Percentiles rank a stretch among this genome's conserved stretches.
Conservation (phyloP, 2,797 vertebrate species). For the Falco concolor region DNA sequence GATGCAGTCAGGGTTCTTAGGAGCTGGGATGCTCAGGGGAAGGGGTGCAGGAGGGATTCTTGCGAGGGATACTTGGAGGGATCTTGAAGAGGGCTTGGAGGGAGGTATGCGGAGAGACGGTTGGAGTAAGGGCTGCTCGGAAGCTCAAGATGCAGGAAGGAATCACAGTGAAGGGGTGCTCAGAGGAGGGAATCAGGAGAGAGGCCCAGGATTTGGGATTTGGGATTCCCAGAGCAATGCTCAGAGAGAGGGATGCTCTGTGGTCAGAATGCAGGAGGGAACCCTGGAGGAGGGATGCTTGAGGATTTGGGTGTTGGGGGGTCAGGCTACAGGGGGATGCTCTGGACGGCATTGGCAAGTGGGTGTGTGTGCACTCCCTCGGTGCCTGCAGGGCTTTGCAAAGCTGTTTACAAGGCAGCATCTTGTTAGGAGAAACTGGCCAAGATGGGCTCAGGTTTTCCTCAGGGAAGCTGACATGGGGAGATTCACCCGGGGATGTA, state of each 20-base stretch:
- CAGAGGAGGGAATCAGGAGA: not conserved
- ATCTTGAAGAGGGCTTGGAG: not conserved
- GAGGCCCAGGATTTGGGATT: not conserved
- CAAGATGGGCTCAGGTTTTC: not conserved
- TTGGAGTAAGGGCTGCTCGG: not conserved
- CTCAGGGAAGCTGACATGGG: not conserved
- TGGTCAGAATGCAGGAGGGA: not conserved
- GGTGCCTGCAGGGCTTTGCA: not conserved
- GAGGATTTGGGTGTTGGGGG: not conserved
- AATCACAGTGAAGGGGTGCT: not conserved
- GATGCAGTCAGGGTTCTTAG: not conserved
- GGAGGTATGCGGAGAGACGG: not conserved
- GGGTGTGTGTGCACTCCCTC: accelerated
- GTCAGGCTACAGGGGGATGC: not conserved
- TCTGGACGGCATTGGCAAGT: not conserved
- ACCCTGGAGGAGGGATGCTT: not conserved
- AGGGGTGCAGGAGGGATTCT: not conserved
- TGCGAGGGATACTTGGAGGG: not conserved
- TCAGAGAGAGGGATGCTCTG: not conserved
- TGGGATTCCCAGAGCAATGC: not conserved
- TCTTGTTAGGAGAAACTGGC: not conserved
- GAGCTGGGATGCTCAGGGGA: not conserved
- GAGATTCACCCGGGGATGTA: not conserved
- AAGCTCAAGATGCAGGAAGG: not conserved
- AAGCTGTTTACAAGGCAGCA: not conserved